Base-by-base conservation (phyloP, 2,113 vertebrate species). In the Lethenteron reissneri region DNA sequence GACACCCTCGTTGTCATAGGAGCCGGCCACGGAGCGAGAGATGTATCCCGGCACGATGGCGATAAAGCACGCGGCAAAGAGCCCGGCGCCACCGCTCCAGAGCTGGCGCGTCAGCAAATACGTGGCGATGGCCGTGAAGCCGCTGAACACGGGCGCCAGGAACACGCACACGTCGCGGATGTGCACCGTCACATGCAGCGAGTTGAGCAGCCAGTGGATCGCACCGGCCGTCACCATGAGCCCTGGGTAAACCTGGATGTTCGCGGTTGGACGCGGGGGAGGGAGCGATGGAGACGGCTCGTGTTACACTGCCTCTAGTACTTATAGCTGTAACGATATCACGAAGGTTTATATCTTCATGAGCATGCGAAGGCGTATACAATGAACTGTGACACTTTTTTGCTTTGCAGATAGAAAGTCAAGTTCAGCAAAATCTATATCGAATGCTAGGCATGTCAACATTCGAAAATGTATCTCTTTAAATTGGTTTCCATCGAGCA, bases 1-100 rank as follows among this genome's bases (percentile, higher is more conserved):
- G 75, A 99, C 97, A 82, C 94, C 92, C 83, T 99, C 94, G 69
- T 99, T 99, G 84, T 99, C 94, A 76, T 97, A 99, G 3, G 94
- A 99, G 75, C 94, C 92, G 11, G 94, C 94, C 68, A 99, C 94
- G 0, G 94, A 99, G 77, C 92, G 87, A 71, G 94, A 97, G 84
- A 97, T 99, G 75, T 99, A 97, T 71, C 92, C 92, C 19, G 92
- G 94, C 56, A 97, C 94, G 75, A 99, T 95, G 79, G 94, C 94
- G 60, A 97, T 99, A 78, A 99, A 99, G 81, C 94, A 99, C 80
- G 94, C 92, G 72, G 94, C 94, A 82, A 97, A 81, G 76, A 99
- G 88, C 71, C 91, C 94, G 4, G 91, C 94, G 64, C 92, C 92
- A 79, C 94, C 91, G 82, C 92, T 97, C 94, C 94, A 99, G 78